A percentile compares a stretch with the other conserved stretches of the same genome.
These are phyloP conservation scores for Phengaris alcon DNA, from an alignment of 2,888 invertebrate species.

Conservation along the genomic window DNA sequence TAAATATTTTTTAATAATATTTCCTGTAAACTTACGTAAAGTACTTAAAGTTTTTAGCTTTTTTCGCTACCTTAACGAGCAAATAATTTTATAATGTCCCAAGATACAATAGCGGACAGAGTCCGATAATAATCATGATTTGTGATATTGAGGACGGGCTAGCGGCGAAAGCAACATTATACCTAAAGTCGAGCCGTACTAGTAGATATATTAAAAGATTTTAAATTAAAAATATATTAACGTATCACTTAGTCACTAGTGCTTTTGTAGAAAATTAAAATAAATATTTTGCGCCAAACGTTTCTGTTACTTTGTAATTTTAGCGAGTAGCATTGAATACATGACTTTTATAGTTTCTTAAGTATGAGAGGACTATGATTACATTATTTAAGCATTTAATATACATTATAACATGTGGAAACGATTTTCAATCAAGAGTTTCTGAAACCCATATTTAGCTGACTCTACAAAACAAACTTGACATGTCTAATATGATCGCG, in stretches of 20 bases:
- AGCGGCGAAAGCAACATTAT: constrained; percentile 10
- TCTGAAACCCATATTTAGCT: not conserved
- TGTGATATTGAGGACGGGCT: not conserved
- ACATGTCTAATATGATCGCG: too few relatives aligned
- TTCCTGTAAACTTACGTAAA: constrained; percentile 27
- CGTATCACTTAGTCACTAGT: constrained; percentile 12
- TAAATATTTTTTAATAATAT: constrained; percentile 22
- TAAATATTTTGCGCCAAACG: constrained; percentile 17
- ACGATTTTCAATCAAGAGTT: not conserved
- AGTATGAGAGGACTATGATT: not conserved
- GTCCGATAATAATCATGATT: constrained; percentile 1
- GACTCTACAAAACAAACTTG: not conserved
- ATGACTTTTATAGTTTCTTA: not conserved
- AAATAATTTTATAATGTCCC: constrained; percentile 14
- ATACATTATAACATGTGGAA: not conserved
- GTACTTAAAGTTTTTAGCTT: constrained; percentile 11
- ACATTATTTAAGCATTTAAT: not conserved
- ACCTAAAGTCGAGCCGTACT: not conserved
- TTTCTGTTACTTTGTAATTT: not conserved
- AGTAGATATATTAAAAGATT: not conserved
- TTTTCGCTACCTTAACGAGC: constrained; percentile 12
- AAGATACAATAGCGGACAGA: not conserved
- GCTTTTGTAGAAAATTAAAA: constrained; percentile 1
- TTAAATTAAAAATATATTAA: constrained; percentile 15
- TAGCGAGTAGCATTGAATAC: not conserved